phyloP scores from a whole-genome alignment of 1,140 invertebrate genomes.

The Drosophila auraria region DNA sequence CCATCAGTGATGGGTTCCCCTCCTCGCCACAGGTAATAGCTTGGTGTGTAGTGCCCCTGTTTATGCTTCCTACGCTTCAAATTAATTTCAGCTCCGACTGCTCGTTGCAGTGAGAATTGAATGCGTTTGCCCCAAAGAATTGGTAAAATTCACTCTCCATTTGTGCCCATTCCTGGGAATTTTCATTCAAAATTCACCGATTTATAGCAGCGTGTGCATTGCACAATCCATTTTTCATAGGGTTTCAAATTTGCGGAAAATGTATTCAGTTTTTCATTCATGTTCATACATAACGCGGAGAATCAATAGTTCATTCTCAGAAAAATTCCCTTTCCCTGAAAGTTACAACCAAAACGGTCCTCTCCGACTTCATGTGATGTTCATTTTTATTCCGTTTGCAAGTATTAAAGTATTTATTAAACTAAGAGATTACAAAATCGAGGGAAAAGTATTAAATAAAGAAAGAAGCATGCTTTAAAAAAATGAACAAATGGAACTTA shows the following conservation, averaged over 20 bases:
- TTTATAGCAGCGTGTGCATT: conserved; percentile 8
- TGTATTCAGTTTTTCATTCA: conserved; percentile 8
- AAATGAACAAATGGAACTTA: not conserved
- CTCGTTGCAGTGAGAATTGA: not conserved
- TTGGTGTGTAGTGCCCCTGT: conserved; percentile 13
- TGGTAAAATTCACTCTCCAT: conserved; percentile 1
- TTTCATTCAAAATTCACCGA: conserved; percentile 14
- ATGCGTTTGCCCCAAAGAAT: conserved; percentile 9
- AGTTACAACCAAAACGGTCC: too few relatives aligned
- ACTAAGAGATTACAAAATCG: conserved; percentile 5
- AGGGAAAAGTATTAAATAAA: not conserved
- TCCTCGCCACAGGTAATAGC: conserved; percentile 13
- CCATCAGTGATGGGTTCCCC: not conserved
- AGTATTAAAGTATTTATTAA: conserved; percentile 2
- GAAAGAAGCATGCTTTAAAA: not conserved
- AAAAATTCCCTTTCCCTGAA: too few relatives aligned
- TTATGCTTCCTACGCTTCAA: conserved; percentile 54
- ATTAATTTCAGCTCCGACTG: conserved; percentile 57
- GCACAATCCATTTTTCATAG: not conserved
- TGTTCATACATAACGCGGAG: not conserved
- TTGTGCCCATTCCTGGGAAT: not conserved
- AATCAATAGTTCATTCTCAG: not conserved
- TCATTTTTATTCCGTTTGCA: conserved; percentile 12
- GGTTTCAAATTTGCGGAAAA: not conserved
- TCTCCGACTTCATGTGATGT: conserved; percentile 1